Base-by-base conservation (phyloP, 2,888 invertebrate genomes). In the Eumacrocentrus americanus region DNA sequence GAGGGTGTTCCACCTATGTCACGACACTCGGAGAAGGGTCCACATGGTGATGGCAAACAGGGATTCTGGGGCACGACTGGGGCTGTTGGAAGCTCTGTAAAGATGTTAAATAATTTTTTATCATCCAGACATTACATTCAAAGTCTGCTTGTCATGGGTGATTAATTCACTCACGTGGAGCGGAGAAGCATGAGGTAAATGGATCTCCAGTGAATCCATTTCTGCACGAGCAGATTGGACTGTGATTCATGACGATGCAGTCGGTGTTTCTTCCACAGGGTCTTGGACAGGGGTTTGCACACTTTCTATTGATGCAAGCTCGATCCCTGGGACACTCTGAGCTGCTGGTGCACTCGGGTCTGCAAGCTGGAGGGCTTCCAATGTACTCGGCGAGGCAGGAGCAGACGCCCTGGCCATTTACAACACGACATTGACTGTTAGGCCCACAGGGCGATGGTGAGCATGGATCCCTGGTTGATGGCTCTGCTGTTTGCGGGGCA, bases 361-460 rank as follows among this genome's bases (percentile, higher is more conserved):
- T 84, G 70, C 91, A 91, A 61, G 86, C 85, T 75, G 84, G 84
- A 25, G 91, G 90, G 68, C 86, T 83, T 23, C 86, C 87, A 53
- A 81, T 82, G 67, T 83, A 85, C 40, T 84, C 84, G 1, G 80
- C 72, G 35, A 82, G 72, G 68, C 87, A 87, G 22, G 78, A 79
- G 72, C 86, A 86, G 16, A 80, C 77, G 7, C 84, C 82, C 47
- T 84, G 80, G 67, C 76, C 79, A 22, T 60, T 54, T 3, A 55
- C 42, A 12, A 29, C 40, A 3, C 54, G 54, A 74, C 89, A 90
- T 63, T 85, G 79, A 18, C 89, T 83, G 75, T 90, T 90, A 50
- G 87, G 84, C 65, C 91, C 91, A 74, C 91, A 91, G 29, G 89
- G 90, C 66, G 87, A 88, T 67, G 92, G 91, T 70, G 86, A 84